phyloP scores from a whole-genome alignment of 2,888 invertebrate species.

The Cephus runcator region DNA sequence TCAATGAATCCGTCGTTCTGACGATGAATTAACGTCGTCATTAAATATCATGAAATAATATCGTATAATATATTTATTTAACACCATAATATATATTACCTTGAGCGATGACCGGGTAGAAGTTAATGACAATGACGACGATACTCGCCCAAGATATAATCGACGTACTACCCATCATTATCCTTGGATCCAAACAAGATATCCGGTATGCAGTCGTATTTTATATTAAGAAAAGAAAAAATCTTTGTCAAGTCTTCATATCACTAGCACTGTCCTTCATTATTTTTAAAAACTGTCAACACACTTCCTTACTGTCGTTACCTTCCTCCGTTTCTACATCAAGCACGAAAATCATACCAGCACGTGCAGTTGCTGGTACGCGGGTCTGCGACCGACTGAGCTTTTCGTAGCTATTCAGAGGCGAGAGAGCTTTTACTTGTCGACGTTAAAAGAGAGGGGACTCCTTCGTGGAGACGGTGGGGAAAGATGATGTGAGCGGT shows the following conservation, averaged over 20 bases:
- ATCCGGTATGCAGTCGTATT: conserved; percentile 5
- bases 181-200: background rate
- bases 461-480: conserved; percentile 4
- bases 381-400: conserved; percentile 43
- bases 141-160: background rate
- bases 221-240: background rate
- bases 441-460: conserved; percentile 17
- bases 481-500: conserved; percentile 39
- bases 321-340: background rate
- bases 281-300: background rate
- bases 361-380: background rate
- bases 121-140: background rate
- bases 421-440: conserved; percentile 15
- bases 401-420: conserved; percentile 40
- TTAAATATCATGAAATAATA: background rate
- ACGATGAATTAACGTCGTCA: background rate
- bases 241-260: background rate
- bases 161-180: background rate
- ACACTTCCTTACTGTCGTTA: background rate
- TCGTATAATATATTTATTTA: background rate
- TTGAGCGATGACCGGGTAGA: background rate
- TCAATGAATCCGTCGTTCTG: conserved; percentile 43
- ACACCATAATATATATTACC: background rate
- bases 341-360: background rate
- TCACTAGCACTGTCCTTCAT: background rate